phyloP scores from a whole-genome alignment of 2,888 invertebrate species.

The Scaptomyza caliginosa region DNA sequence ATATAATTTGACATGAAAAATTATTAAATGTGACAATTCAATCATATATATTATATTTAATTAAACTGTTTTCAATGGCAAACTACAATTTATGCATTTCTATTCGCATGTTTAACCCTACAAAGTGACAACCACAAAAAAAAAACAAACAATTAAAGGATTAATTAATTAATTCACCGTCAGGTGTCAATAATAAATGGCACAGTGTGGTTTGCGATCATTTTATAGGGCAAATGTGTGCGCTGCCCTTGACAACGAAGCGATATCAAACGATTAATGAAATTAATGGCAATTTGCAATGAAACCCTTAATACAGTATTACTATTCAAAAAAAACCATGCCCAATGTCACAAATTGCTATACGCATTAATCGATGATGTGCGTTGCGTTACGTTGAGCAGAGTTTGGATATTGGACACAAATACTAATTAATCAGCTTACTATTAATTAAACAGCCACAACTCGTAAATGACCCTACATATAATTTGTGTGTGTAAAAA shows the following conservation, averaged over 20 bases:
- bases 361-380: constrained; percentile 9
- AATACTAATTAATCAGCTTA: constrained; percentile 71
- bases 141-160: not conserved
- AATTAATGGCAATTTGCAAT: constrained; percentile 55
- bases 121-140: not conserved
- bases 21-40: too few species aligned
- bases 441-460: constrained; percentile 73
- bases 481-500: constrained; percentile 11
- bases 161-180: not conserved
- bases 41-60: too few species aligned
- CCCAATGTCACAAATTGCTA: constrained; percentile 36
- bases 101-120: too few species aligned
- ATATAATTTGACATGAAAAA: too few species aligned
- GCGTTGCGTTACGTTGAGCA: not conserved
- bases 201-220: constrained; percentile 27
- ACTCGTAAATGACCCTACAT: constrained; percentile 35
- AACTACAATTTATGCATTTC: too few species aligned
- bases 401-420: constrained; percentile 33
- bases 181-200: not conserved
- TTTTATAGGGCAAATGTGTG: constrained; percentile 43
- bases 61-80: too few species aligned
- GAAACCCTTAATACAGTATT: constrained; percentile 4
- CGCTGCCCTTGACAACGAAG: constrained; percentile 25
- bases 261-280: constrained; percentile 43
- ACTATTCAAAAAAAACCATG: not conserved